These are phyloP conservation scores for human (Homo sapiens) DNA, from an alignment of 2,113 vertebrate species.

Conservation along the genomic window DNA sequence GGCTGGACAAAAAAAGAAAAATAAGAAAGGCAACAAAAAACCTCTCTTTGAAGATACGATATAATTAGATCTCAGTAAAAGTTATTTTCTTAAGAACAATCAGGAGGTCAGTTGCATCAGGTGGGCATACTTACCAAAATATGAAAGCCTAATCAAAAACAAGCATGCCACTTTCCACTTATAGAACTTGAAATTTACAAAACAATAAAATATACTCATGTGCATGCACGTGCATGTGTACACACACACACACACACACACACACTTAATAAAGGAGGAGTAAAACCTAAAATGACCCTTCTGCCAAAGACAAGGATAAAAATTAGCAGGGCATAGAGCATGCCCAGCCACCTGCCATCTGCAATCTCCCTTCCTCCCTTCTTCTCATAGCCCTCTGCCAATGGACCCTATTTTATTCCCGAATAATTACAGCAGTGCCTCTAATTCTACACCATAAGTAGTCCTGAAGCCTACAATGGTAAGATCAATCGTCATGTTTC, in stretches of 20 bases:
- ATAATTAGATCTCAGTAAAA: neutral
- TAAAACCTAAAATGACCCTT: neutral
- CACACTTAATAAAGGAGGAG: neutral
- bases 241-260: neutral
- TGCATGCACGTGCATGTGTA: rapidly evolving
- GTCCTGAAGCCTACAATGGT: neutral
- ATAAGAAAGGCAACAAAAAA: neutral
- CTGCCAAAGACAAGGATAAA: neutral
- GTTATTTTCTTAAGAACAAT: neutral
- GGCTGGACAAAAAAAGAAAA: neutral
- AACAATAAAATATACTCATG: neutral
- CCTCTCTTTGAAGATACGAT: neutral
- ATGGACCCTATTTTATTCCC: neutral
- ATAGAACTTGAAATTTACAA: neutral
- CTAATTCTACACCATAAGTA: neutral
- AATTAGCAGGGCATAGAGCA: neutral
- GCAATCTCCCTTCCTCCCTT: no score
- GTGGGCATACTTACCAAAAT: neutral
- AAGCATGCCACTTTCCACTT: neutral
- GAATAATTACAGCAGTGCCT: neutral
- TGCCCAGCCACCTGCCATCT: neutral
- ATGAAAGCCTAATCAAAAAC: neutral
- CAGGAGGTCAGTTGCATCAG: no score
- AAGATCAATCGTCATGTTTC: neutral
- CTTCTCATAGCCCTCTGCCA: neutral